phyloP scores from a whole-genome alignment of 2,113 vertebrate genomes.

The Maccullochella peelii region DNA sequence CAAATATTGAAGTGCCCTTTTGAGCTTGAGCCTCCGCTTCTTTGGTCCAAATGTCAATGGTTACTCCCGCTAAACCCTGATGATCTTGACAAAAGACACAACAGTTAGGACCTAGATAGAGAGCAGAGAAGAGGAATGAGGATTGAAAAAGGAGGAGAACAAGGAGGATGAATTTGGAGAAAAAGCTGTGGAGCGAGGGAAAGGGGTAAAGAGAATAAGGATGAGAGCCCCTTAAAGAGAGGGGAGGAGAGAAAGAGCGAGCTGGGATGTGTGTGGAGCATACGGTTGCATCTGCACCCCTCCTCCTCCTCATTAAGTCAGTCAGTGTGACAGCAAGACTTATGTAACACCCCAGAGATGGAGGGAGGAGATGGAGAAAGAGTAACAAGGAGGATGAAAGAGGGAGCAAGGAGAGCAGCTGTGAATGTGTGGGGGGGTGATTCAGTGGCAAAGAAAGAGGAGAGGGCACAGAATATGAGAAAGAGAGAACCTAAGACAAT shows the following conservation, averaged over 20 bases:
- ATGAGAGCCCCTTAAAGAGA: slow-evolving; percentile 42
- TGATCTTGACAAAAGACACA: slow-evolving; percentile 53
- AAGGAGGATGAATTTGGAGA: slow-evolving; percentile 14
- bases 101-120: slow-evolving; percentile 8
- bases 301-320: slow-evolving; percentile 74
- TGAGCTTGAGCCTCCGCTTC: slow-evolving; percentile 18
- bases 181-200: background rate
- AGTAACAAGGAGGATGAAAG: slow-evolving; percentile 75
- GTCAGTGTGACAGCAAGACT: slow-evolving; percentile 81
- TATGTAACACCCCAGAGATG: slow-evolving; percentile 82
- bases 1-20: slow-evolving; percentile 29
- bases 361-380: slow-evolving; percentile 78
- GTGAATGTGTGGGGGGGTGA: slow-evolving; percentile 34
- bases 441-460: slow-evolving; percentile 47
- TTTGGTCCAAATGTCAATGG: slow-evolving; percentile 53
- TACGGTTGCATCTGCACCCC: slow-evolving; percentile 51
- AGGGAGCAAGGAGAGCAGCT: slow-evolving; percentile 65
- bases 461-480: slow-evolving; percentile 49
- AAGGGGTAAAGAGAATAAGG: background rate
- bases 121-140: slow-evolving; percentile 4
- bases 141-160: slow-evolving; percentile 10
- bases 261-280: slow-evolving; percentile 58
- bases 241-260: slow-evolving; percentile 42
- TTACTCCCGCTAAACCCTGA: slow-evolving; percentile 51
- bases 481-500: slow-evolving; percentile 59